Base-by-base conservation (phyloP, 2,113 vertebrate genomes). In the Cebidichthys violaceus region DNA sequence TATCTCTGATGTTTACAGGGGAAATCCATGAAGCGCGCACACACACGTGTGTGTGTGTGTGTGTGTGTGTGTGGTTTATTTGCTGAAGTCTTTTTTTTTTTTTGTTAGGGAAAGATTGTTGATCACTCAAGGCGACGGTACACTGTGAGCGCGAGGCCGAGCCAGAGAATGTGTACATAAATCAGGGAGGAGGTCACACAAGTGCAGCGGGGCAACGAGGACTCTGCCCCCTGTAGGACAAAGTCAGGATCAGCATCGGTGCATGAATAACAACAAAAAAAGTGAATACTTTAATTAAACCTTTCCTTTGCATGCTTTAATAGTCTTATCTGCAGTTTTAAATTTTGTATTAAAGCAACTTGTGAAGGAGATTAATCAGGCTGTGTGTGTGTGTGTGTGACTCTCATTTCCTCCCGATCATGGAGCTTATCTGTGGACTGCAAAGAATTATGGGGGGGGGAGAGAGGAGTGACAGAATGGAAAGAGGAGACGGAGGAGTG, bases 401-500 rank as follows among this genome's bases (percentile, higher is more conserved):
- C 50, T 70, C 84, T 85, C 47, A 88, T 89, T 92, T 92, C 79
- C 90, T 86, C 82, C 78, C 80, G 75, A 88, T 92, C 87, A 65
- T 0, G 72, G 75, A 82, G 86, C 77, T 91, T 83, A 90, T 90
- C 83, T 90, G 35, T 84, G 88, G 81, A 85, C 87, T 84, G 84
- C 74, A 60, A 89, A 82, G 89, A 90, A 89, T 87, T 79, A 4
- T 4, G n/a, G 22, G 52, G 52, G 10, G 9, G 83, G 47, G 79
- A 54, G 75, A 77, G 84, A 79, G 82, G 68, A 75, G 90, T 87
- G 89, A 80, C 73, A 85, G 82, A 88, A 90, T 91, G 88, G 88
- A 90, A 92, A 92, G 86, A 85, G 81, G 84, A 88, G 87, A 81
- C 27, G 55, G 67, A 82, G 74, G 88, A 86, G 84, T 68, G 77